Evolutionary conservation across 1,140 invertebrate species (phyloP).

Genomic region (Stegodyphus dumicola): DNA sequence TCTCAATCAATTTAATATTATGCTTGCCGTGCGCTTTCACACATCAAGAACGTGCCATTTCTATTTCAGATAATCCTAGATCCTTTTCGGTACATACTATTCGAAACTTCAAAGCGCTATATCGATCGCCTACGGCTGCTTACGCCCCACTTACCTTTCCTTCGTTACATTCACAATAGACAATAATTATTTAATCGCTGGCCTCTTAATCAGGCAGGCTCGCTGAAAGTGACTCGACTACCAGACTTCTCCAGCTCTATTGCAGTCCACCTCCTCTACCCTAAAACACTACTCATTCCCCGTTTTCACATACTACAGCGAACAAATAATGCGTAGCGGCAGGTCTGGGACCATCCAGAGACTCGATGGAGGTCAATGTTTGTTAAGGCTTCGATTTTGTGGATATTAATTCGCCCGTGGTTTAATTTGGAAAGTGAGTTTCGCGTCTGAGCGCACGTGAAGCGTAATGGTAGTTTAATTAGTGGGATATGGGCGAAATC

Average conservation of each 20-base stretch:
- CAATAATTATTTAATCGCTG: neutral
- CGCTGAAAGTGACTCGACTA: conserved; percentile 11
- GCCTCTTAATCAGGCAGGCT: conserved; percentile 18
- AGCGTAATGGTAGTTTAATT: conserved; percentile 24
- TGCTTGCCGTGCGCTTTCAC: too few relatives aligned
- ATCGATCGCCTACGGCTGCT: conserved; percentile 13
- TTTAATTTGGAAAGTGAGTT: conserved; percentile 5
- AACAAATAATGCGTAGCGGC: neutral
- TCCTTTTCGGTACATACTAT: conserved; percentile 2
- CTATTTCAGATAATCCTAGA: too few relatives aligned
- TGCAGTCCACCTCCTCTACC: neutral
- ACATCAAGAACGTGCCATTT: too few relatives aligned
- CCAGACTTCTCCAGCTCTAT: too few relatives aligned
- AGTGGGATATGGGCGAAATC: neutral
- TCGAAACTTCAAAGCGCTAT: conserved; percentile 7
- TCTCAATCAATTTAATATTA: too few relatives aligned
- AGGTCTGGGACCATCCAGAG: neutral
- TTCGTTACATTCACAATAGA: neutral
- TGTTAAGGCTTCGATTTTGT: conserved; percentile 3
- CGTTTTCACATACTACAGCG: neutral
- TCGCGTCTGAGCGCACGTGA: neutral
- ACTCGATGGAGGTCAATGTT: conserved; percentile 15
- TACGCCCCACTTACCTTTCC: neutral
- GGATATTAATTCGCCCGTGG: conserved; percentile 23
- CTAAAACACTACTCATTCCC: neutral